phyloP scores from a whole-genome alignment of 2,113 vertebrate genomes.

The Macrotis lagotis region DNA sequence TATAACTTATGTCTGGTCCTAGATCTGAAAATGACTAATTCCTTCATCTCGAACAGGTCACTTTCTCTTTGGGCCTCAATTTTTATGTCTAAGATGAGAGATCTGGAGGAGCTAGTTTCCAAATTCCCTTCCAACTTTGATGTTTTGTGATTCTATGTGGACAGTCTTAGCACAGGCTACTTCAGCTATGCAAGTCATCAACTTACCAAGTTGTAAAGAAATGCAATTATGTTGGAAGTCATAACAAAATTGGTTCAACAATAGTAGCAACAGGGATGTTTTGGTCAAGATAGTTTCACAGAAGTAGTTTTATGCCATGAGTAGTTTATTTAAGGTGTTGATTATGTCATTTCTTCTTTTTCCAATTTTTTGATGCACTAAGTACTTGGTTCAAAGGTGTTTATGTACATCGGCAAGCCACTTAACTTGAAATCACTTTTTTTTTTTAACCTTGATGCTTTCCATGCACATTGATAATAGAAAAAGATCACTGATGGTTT shows the following conservation, averaged over 20 bases:
- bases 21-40: not conserved
- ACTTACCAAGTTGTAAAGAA: not conserved
- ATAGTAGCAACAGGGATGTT: rapidly evolving
- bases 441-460: not conserved
- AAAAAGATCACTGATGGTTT: not conserved
- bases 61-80: not conserved
- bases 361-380: rapidly evolving
- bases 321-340: not conserved
- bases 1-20: not conserved
- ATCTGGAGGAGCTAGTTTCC: not conserved
- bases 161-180: not conserved
- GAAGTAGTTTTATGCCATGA: not conserved
- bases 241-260: rapidly evolving
- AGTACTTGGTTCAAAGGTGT: not conserved
- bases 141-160: not conserved
- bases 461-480: constrained; percentile 14
- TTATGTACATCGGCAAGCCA: rapidly evolving
- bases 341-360: rapidly evolving
- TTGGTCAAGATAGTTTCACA: rapidly evolving
- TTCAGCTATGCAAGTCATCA: not conserved
- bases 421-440: not conserved
- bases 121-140: not conserved
- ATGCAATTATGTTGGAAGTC: rapidly evolving
- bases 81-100: not conserved
- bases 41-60: not conserved